These are phyloP conservation scores for Gasterosteus nipponicus DNA, from an alignment of 2,113 vertebrate species.

Conservation along the genomic window DNA sequence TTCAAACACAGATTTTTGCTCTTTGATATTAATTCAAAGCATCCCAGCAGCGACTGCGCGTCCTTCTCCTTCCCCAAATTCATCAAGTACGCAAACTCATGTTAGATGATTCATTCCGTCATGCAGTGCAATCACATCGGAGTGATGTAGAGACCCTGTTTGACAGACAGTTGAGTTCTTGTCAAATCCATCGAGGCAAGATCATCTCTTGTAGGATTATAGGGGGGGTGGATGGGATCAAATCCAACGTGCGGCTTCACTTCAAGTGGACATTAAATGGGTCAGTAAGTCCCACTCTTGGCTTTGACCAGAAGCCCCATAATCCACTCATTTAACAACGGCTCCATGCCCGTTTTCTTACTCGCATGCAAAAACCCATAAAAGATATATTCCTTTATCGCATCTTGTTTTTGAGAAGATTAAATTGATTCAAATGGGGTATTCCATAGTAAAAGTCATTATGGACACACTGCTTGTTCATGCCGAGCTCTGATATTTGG, in stretches of 20 bases:
- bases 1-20: constrained; percentile 11
- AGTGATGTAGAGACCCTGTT: constrained; percentile 39
- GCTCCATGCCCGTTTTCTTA: constrained; percentile 36
- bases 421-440: constrained; percentile 71
- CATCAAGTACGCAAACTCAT: constrained; percentile 39
- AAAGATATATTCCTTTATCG: constrained; percentile 55
- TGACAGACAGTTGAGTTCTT: constrained; percentile 65
- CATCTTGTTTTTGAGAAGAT: constrained; percentile 57
- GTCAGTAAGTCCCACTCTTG: constrained; percentile 71
- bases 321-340: constrained; percentile 64
- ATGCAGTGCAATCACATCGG: constrained; percentile 48
- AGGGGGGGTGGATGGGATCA: constrained; percentile 63
- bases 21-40: background rate
- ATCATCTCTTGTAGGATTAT: constrained; percentile 79
- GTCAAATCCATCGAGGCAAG: constrained; percentile 69
- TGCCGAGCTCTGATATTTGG: constrained; percentile 47
- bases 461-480: constrained; percentile 39
- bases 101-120: constrained; percentile 37
- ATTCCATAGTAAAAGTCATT: constrained; percentile 57
- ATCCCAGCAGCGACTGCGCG: background rate
- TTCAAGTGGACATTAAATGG: constrained; percentile 75
- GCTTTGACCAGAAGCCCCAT: constrained; percentile 58
- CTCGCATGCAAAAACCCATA: constrained; percentile 37
- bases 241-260: constrained; percentile 62
- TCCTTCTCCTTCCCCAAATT: background rate